Percentiles rank a stretch among this genome's conserved stretches.
Conservation (phyloP, 2,113 vertebrate genomes). For the Tachuris rubrigastra region DNA sequence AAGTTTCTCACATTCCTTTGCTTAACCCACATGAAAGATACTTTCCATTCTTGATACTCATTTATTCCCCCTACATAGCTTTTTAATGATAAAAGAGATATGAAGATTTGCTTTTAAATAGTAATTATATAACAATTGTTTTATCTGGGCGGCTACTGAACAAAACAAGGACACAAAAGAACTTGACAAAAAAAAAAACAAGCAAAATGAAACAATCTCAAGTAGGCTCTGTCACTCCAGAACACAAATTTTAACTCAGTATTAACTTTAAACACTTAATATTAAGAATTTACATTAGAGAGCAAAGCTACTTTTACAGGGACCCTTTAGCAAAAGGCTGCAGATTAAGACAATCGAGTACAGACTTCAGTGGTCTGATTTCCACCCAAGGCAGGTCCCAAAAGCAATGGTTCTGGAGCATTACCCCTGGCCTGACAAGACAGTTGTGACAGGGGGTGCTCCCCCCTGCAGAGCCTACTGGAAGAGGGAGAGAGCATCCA, state of each 20-base stretch:
- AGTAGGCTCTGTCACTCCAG: neutral
- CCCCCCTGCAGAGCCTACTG: neutral
- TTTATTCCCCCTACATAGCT: constrained; percentile 11
- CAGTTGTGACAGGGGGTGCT: rapidly evolving
- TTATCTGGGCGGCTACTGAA: neutral
- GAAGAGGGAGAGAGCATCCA: neutral
- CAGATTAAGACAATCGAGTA: neutral
- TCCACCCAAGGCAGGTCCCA: neutral
- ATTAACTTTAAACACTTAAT: neutral
- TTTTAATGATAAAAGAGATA: neutral
- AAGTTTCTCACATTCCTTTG: constrained; percentile 40
- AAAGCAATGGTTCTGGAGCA: neutral
- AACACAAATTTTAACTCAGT: neutral
- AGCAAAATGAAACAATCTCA: neutral
- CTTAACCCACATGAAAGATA: constrained; percentile 59
- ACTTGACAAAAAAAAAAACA: neutral
- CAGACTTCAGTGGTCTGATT: neutral
- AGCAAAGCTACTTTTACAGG: neutral
- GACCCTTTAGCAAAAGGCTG: neutral
- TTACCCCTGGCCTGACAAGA: neutral
- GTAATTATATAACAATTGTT: neutral
- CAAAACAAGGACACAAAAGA: neutral
- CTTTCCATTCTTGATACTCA: constrained; percentile 54
- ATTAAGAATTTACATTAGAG: neutral
- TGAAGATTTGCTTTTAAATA: neutral